Conservation (phyloP, 2,113 vertebrate genomes). For the Cochlearius cochlearius region DNA sequence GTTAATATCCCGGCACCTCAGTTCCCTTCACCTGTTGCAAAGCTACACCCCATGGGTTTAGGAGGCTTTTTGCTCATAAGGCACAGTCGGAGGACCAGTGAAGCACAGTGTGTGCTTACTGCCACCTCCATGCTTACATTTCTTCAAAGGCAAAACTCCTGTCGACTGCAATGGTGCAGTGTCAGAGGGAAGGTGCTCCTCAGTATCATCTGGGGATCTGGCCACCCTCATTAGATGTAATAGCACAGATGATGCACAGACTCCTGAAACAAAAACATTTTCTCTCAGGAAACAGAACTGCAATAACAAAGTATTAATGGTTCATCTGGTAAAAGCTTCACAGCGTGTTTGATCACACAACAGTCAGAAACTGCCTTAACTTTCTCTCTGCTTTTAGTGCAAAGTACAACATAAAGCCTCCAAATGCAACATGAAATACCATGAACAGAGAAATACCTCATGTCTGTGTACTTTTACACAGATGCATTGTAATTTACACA, state of each 20-base stretch:
- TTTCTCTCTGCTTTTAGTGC: background rate
- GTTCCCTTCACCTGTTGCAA: background rate
- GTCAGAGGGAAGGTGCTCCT: background rate
- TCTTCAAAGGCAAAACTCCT: background rate
- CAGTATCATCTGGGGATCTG: background rate
- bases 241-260: background rate
- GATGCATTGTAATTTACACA: background rate
- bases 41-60: background rate
- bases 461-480: background rate
- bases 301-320: background rate
- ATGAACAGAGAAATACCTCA: conserved; percentile 29
- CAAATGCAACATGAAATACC: background rate
- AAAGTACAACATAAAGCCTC: background rate
- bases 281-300: background rate
- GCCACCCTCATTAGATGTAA: background rate
- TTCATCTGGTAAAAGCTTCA: background rate
- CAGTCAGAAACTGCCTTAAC: background rate
- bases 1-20: background rate
- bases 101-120: background rate
- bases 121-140: background rate
- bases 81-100: background rate
- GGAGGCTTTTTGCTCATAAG: background rate
- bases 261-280: background rate
- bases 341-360: background rate
- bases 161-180: background rate